Evolutionary conservation across 2,797 vertebrate species (phyloP), one percentile per base, ranked within the genome.

Genomic region (Echiichthys vipera): DNA sequence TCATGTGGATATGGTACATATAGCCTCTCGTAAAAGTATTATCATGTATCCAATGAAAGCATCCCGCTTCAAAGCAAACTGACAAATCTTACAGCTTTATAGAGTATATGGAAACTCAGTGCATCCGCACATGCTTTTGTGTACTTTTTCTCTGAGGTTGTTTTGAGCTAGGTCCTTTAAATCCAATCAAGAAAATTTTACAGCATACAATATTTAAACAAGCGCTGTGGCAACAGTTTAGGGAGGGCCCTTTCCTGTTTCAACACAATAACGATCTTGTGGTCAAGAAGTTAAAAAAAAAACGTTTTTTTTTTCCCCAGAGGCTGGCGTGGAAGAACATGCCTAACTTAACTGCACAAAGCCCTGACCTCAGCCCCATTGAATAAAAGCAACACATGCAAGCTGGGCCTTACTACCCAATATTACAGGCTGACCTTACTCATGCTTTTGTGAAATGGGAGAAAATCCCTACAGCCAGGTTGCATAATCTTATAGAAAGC

Each of bases 191-290:
- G n/a, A n/a, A n/a, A n/a, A n/a, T n/a, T n/a, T n/a, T n/a, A n/a
- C n/a, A n/a, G n/a, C n/a, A n/a, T n/a, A n/a, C n/a, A n/a, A n/a
- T n/a, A n/a, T n/a, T n/a, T n/a, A n/a, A n/a, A n/a, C n/a, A n/a
- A n/a, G n/a, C n/a, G n/a, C n/a, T 66, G 70, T 64, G n/a, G 51
- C 24, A 56, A 64, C 24, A 47, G 25, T 64, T 17, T 63, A 27
- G n/a, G n/a, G 10, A 29, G 22, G 40, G 22, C 17, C 8, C 14
- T 64, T 47, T 62, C 42, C 58, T 75, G 57, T 67, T 67, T 54
- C 55, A 66, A 66, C 46, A 66, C 7, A 1, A 27, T 29, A 65
- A 58, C n/a, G 2, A 6, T n/a, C 32, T 30, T 18, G 5, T 12
- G 18, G n/a, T n/a, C n/a, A n/a, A n/a, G n/a, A n/a, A n/a, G n/a